Conservation (phyloP, 64 coral and sea anemone species). For the Montipora capricornis region DNA sequence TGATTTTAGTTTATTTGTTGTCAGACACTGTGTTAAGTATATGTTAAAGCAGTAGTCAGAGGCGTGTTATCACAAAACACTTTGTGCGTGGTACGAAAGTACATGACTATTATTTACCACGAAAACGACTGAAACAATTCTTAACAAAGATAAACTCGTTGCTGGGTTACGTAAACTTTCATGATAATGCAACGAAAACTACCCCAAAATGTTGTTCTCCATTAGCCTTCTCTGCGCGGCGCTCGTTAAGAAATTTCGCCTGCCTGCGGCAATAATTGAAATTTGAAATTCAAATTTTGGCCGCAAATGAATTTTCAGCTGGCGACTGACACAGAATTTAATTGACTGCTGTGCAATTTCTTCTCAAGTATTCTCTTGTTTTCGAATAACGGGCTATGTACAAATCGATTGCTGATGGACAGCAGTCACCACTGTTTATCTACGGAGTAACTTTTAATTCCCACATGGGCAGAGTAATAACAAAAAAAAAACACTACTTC, state of each 20-base stretch:
- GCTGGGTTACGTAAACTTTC: constrained; percentile 26
- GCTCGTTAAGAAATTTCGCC: constrained; percentile 3
- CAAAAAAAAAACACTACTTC: background rate
- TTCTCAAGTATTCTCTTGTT: background rate
- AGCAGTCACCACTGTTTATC: background rate
- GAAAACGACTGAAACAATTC: background rate
- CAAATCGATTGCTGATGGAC: background rate
- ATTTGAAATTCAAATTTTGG: constrained; percentile 58
- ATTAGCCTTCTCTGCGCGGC: background rate
- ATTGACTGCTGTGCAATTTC: background rate
- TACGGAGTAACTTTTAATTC: background rate
- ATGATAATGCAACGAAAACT: constrained; percentile 17
- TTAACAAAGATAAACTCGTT: background rate
- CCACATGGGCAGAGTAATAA: background rate
- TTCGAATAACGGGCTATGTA: background rate
- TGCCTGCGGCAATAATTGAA: constrained; percentile 3
- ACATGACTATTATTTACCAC: background rate
- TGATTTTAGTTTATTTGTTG: constrained; percentile 35
- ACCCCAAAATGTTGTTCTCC: constrained; percentile 22
- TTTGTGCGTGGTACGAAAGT: constrained; percentile 8
- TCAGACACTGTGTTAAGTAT: constrained; percentile 52
- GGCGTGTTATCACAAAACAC: constrained; percentile 4
- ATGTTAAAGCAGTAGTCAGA: background rate
- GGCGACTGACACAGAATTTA: background rate
- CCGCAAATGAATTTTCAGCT: constrained; percentile 23